Percentiles rank a stretch among this genome's conserved stretches.
These are phyloP conservation scores for Salmo trutta DNA, from an alignment of 2,797 vertebrate species.

Conservation along the genomic window DNA sequence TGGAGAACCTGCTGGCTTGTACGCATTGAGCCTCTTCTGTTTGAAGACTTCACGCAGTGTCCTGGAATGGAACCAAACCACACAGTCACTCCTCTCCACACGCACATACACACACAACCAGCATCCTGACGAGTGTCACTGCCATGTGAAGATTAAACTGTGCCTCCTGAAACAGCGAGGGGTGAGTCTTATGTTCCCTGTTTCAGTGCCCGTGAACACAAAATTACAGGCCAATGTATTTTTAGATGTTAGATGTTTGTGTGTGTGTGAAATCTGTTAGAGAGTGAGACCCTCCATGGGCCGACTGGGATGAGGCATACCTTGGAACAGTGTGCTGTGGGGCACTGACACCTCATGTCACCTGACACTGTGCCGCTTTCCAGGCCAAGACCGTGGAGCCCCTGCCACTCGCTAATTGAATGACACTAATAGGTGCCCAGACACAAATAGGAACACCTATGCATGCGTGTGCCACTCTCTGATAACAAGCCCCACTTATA, in stretches of 20 bases:
- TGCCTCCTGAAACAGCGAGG: conserved; percentile 62
- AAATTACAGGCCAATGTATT: conserved; percentile 34
- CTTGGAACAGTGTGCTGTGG: conserved; percentile 14
- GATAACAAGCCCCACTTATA: background rate
- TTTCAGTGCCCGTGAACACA: conserved; percentile 28
- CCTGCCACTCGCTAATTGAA: conserved; percentile 59
- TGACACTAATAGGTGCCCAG: conserved; percentile 53
- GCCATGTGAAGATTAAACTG: conserved; percentile 73
- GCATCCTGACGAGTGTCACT: conserved; percentile 50
- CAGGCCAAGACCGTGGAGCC: conserved; percentile 42
- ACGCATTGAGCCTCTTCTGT: background rate
- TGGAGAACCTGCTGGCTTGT: conserved; percentile 7
- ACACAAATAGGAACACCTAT: conserved; percentile 26
- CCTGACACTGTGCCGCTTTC: conserved; percentile 30
- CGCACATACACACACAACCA: conserved; percentile 35
- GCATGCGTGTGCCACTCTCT: conserved; percentile 22
- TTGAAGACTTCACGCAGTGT: background rate
- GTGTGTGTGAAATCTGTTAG: background rate
- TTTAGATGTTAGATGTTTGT: conserved; percentile 19
- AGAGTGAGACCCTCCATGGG: conserved; percentile 1
- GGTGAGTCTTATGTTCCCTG: conserved; percentile 30
- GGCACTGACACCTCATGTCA: conserved; percentile 25
- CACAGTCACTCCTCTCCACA: conserved; percentile 15
- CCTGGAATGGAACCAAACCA: background rate
- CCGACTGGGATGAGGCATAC: conserved; percentile 24